Conservation (phyloP, 35 echinoderm and acorn worm species). For the Lytechinus pictus region DNA sequence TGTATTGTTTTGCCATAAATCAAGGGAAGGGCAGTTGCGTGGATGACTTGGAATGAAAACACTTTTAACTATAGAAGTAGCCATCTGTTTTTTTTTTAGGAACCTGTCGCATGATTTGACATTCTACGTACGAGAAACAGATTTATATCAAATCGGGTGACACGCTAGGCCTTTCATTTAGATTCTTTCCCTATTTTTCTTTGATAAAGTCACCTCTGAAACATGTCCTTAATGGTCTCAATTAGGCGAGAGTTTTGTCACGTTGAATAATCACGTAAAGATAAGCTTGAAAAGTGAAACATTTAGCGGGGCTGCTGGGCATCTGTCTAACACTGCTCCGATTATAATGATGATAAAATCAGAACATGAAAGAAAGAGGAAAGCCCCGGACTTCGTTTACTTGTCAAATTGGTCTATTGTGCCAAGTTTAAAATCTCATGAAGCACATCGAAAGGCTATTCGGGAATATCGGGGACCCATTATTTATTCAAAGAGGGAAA, state of each 20-base stretch:
- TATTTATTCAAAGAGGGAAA: conserved; percentile 85
- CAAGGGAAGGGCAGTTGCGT: not conserved
- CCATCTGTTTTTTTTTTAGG: conserved; percentile 9
- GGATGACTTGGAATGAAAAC: not conserved
- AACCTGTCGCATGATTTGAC: not conserved
- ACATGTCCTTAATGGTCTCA: conserved; percentile 42
- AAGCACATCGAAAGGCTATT: conserved; percentile 76
- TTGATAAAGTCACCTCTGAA: conserved; percentile 13
- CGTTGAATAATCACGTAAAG: conserved; percentile 30
- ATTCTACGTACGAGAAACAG: conserved; percentile 2
- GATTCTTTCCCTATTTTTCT: not conserved
- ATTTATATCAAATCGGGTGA: conserved; percentile 3
- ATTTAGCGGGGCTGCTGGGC: conserved; percentile 24
- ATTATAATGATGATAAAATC: conserved; percentile 50
- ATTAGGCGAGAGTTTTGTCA: conserved; percentile 50
- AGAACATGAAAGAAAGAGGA: conserved; percentile 37
- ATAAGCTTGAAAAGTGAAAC: conserved; percentile 24
- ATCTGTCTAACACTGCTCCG: conserved; percentile 25
- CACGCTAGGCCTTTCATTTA: not conserved
- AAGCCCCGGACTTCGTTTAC: conserved; percentile 40
- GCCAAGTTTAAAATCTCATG: conserved; percentile 70
- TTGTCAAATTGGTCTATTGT: conserved; percentile 71
- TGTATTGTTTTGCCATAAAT: not conserved
- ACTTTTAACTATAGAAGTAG: not conserved
- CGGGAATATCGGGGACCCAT: conserved; percentile 67